Base-by-base conservation (phyloP, 2,888 invertebrate genomes). In the Drosophila quasianomalipes region DNA sequence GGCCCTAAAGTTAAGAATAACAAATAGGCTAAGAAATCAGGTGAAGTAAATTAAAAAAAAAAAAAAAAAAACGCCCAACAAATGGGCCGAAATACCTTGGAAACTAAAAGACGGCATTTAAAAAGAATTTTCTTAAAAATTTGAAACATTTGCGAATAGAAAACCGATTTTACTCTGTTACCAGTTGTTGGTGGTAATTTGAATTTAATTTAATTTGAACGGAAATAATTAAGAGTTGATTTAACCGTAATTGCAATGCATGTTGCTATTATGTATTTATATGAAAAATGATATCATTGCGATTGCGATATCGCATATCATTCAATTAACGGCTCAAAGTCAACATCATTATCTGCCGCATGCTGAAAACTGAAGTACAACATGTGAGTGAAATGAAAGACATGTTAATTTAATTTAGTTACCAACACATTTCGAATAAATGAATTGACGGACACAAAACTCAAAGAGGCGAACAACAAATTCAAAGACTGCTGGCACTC, bases 1-100 rank as follows among this genome's bases (percentile, higher is more conserved):
- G 65, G 47, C 55, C 81, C 65, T 68, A 73, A 64, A 66, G 64
- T 59, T 62, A 70, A 65, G 77, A 74, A 83, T 85, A 85, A 70
- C 83, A 83, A 85, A 89, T 70, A 74, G 64, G 63, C 60, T 22
- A 74, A 58, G 54, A 74, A 75, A 69, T 37, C 66, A 69, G 58
- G 49, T 35, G 51, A 69, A 65, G 26, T 37, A 49, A 28, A 39
- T 4, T 14, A 44, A 19, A 14, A 5, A 30, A 44, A 4, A 19
- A 22, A 31, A 35, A 4, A 12, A 4, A 35, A 35, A 26, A 22
- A 6, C 14, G 2, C 14, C 3, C 10, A 57, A 39, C 4, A 37
- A 10, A 37, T 54, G 47, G 16, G 47, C 9, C 16, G 16, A 9
- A 47, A 26, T 16, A 47, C 47, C 47, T 47, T 26, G 47, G 47